A percentile compares a stretch with the other conserved stretches of the same genome.
Conservation (phyloP, 1,140 invertebrate genomes). For the Cyclina sinensis region DNA sequence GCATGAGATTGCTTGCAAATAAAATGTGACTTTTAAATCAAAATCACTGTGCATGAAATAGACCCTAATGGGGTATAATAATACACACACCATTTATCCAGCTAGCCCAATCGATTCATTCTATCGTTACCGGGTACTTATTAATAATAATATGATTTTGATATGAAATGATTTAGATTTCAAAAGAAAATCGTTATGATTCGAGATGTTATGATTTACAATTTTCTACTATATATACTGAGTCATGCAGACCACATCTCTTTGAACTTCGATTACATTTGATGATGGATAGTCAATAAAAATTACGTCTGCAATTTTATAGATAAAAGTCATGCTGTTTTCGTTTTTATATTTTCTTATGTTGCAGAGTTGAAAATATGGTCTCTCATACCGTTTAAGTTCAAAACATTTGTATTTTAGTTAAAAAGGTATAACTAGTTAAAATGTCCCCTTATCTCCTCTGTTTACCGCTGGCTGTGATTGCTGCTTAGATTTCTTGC, state of each 20-base stretch:
- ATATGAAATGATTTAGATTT: conserved; percentile 61
- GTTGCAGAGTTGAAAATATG: no score
- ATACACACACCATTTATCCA: neutral
- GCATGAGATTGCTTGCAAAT: conserved; percentile 34
- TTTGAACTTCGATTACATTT: conserved; percentile 37
- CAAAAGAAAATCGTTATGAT: conserved; percentile 45
- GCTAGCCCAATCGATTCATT: conserved; percentile 40
- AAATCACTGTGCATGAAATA: conserved; percentile 56
- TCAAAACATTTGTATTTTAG: no score
- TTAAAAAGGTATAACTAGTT: no score
- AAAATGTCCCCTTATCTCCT: no score
- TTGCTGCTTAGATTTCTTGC: no score
- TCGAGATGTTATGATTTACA: conserved; percentile 15
- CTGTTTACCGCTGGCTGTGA: no score
- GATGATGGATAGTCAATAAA: neutral
- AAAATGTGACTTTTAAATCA: conserved; percentile 37
- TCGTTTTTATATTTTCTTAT: no score
- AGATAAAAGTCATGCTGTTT: neutral
- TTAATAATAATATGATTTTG: conserved; percentile 60
- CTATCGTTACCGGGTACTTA: conserved; percentile 43
- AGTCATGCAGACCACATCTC: conserved; percentile 3
- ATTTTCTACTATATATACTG: conserved; percentile 39
- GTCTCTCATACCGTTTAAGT: no score
- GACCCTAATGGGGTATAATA: conserved; percentile 43
- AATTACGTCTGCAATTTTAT: neutral